Base-by-base conservation (phyloP, 2,888 invertebrate genomes). In the Cacoxenus indagator region DNA sequence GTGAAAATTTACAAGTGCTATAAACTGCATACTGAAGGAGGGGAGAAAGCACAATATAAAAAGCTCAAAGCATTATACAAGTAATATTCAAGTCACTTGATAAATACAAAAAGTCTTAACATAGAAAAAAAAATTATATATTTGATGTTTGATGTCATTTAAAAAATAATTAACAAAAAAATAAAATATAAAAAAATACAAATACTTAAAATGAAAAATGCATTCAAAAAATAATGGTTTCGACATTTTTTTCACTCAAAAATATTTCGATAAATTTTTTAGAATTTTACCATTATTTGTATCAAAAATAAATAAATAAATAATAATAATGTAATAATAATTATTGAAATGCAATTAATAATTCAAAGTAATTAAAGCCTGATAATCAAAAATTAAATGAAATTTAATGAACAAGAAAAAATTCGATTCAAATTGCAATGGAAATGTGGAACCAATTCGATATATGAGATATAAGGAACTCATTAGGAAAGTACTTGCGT, bases 1-100 rank as follows among this genome's bases (percentile, higher is more conserved):
- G 96, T 90, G 96, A 96, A 89, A 96, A 96, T 84, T 90, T 96
- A 64, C 93, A 95, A 86, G 94, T 95, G 86, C 92, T 95, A 88
- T 95, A 94, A 92, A 65, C 51, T n/a, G 51, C 61, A 67, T 64
- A 51, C 65, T 31, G 27, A 22, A 55, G 64, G 29, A 19, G 11
- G 31, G 26, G n/a, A 27, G 27, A 14, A 46, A 67, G 14, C 29
- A 31, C 31, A 54, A 29, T 19, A 51, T 11, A 22, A 51, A 57
- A 68, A 71, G 73, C 71, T 77, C 75, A 72, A 76, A 51, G 51
- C 51, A 51, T 51, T 51, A 9, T 43, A 4, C 45, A 43, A 43
- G n/a, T 43, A 31, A 45, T 26, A 19, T 11, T 17, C 59, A 59
- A 26, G 4, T 26, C 26, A 26, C 5, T 26, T 26, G n/a, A 29